Conservation (phyloP, 2,888 invertebrate species). For the Phalera bucephala region DNA sequence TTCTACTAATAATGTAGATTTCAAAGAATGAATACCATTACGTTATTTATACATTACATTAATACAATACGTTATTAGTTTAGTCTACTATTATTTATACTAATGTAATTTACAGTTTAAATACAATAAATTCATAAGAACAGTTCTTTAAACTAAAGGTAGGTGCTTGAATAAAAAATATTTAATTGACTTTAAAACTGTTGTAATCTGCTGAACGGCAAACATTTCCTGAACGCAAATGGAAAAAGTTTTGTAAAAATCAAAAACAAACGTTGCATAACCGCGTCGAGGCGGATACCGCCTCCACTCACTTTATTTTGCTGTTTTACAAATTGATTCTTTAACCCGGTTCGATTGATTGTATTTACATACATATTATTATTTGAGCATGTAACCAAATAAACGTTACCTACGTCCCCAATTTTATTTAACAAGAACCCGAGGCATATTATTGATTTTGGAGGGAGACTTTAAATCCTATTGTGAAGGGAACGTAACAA, state of each 20-base stretch:
- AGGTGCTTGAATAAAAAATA: no score
- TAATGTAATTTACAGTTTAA: no score
- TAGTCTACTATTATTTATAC: no score
- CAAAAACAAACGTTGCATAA: constrained; percentile 15
- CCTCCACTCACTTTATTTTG: constrained; percentile 13
- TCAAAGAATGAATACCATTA: no score
- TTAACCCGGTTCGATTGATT: constrained; percentile 22
- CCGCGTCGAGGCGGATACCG: constrained; percentile 7
- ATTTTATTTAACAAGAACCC: constrained; percentile 27
- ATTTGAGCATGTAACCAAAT: constrained; percentile 21
- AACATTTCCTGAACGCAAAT: constrained; percentile 18
- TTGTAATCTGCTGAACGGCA: constrained; percentile 17
- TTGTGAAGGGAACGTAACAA: constrained; percentile 6
- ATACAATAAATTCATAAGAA: no score
- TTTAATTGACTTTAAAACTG: constrained; percentile 18
- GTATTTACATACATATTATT: constrained; percentile 32
- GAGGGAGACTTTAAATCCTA: constrained; percentile 11
- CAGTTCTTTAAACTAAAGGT: no score
- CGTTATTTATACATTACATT: no score
- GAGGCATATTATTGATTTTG: constrained; percentile 8
- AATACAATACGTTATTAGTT: no score
- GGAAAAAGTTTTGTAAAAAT: constrained; percentile 24
- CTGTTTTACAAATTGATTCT: constrained; percentile 30
- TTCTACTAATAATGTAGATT: no score
- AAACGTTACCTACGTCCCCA: constrained; percentile 19